Percentiles rank a stretch among this genome's conserved stretches.
phyloP scores from a whole-genome alignment of 2,888 invertebrate species.

The Dasypolia templi region DNA sequence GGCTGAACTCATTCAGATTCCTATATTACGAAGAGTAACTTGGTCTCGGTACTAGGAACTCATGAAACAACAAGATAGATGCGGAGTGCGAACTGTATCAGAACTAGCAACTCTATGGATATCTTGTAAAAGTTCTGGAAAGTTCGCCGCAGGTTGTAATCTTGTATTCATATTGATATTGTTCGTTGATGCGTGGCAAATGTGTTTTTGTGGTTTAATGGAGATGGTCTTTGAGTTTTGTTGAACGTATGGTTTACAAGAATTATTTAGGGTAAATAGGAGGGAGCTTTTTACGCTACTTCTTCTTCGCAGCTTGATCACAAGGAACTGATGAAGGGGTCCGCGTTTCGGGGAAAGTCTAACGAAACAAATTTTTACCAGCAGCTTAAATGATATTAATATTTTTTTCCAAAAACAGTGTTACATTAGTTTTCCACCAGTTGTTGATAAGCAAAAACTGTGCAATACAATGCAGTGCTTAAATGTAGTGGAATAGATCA shows the following conservation, averaged over 20 bases:
- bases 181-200: neutral
- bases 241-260: neutral
- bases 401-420: no score
- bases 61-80: slow-evolving; percentile 51
- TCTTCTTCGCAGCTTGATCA: neutral
- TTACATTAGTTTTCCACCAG: no score
- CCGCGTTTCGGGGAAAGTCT: neutral
- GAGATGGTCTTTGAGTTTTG: slow-evolving; percentile 8
- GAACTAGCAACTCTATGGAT: slow-evolving; percentile 34
- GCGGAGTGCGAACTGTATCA: slow-evolving; percentile 31
- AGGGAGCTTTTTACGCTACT: neutral
- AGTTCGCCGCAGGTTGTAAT: slow-evolving; percentile 28
- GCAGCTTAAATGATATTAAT: no score
- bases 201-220: slow-evolving; percentile 11
- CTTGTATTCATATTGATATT: slow-evolving; percentile 44
- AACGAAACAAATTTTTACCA: neutral
- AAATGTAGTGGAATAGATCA: no score
- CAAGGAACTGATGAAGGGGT: neutral
- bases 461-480: no score
- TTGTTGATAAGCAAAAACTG: no score
- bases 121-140: slow-evolving; percentile 41
- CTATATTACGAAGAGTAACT: slow-evolving; percentile 40
- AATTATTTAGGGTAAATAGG: neutral
- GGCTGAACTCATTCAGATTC: slow-evolving; percentile 41
- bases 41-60: slow-evolving; percentile 34